A percentile compares a stretch with the other conserved stretches of the same genome.
phyloP scores from a whole-genome alignment of 2,113 vertebrate genomes.

The Pteropus alecto region DNA sequence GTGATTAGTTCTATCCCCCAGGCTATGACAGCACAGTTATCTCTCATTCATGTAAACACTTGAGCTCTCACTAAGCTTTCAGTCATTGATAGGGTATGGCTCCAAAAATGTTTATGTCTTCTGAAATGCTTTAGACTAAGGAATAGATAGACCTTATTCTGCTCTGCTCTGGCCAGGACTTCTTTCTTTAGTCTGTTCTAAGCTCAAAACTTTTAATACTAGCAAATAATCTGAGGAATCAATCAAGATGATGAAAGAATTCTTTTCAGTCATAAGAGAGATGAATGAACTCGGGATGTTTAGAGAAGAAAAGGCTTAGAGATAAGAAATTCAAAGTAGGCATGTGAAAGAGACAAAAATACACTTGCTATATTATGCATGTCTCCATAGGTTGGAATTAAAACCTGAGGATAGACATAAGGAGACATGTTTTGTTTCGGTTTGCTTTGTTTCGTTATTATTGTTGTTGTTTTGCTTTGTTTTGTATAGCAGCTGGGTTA shows the following conservation, averaged over 20 bases:
- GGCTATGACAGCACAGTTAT: background rate
- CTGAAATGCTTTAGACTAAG: background rate
- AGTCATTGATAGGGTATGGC: background rate
- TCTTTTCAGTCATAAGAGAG: background rate
- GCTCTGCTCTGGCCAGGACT: background rate
- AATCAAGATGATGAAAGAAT: background rate
- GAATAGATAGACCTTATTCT: background rate
- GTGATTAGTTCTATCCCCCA: background rate
- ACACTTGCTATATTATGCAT: background rate
- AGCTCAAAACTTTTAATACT: background rate
- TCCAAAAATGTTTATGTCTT: background rate
- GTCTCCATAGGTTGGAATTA: background rate
- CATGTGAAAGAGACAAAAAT: background rate
- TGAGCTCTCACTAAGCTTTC: background rate
- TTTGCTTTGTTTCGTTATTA: background rate
- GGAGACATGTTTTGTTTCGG: background rate
- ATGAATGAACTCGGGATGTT: background rate
- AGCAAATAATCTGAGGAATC: background rate
- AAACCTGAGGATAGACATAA: background rate
- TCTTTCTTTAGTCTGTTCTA: background rate
- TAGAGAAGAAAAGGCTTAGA: background rate
- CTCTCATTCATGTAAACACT: background rate
- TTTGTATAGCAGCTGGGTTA: background rate
- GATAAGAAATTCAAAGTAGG: background rate
- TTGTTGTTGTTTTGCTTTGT: background rate